Conservation (phyloP, 1,140 invertebrate genomes). For the Hormaphis cornu region DNA sequence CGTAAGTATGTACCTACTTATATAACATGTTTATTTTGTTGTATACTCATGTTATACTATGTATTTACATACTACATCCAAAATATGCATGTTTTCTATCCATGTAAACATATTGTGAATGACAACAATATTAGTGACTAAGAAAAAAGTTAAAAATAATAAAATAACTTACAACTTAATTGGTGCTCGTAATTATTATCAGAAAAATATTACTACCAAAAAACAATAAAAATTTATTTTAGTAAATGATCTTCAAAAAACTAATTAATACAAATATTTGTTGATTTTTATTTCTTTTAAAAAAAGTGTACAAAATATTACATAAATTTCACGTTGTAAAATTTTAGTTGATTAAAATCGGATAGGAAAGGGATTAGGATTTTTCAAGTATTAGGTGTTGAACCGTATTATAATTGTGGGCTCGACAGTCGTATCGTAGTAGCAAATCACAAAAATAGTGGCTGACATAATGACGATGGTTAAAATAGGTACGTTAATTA, state of each 20-base stretch:
- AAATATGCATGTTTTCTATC: background rate
- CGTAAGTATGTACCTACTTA: background rate
- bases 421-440: background rate
- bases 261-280: background rate
- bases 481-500: background rate
- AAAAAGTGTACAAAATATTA: conserved; percentile 5
- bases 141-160: background rate
- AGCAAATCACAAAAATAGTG: background rate
- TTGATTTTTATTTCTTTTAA: background rate
- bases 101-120: background rate
- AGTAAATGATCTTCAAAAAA: background rate
- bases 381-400: background rate
- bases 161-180: conserved; percentile 18
- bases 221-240: background rate
- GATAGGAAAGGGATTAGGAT: background rate
- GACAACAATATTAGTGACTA: background rate
- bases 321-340: background rate
- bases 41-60: background rate
- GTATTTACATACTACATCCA: background rate
- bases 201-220: background rate
- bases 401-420: background rate
- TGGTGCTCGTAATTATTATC: conserved; percentile 12
- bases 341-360: conserved; percentile 2
- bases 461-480: background rate
- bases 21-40: background rate